A percentile compares a stretch with the other conserved stretches of the same genome.
Conservation (phyloP, 2,797 vertebrate genomes). For the Spheniscus humboldti region DNA sequence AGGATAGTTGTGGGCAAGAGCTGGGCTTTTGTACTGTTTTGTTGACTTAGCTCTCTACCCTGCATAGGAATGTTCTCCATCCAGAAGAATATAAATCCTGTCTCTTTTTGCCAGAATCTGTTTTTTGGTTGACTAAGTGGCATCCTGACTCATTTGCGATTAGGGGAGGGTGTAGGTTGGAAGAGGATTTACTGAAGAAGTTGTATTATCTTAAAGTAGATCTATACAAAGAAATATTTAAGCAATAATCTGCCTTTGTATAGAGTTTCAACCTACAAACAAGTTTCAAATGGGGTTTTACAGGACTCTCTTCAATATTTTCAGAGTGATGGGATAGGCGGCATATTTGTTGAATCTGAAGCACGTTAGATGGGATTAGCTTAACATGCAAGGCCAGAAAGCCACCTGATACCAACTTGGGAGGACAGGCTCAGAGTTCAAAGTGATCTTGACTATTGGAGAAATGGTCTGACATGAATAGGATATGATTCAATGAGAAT, state of each 20-base stretch:
- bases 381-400: not conserved
- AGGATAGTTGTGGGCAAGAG: conserved; percentile 7
- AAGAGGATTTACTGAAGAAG: conserved; percentile 46
- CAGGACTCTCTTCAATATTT: not conserved
- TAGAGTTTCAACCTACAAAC: not conserved
- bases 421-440: not conserved
- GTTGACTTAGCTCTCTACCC: conserved; percentile 58
- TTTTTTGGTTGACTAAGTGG: conserved; percentile 33
- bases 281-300: not conserved
- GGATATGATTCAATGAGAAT: not conserved
- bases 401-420: not conserved
- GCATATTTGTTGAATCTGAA: not conserved
- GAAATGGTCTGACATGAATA: not conserved
- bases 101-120: conserved; percentile 33
- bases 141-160: conserved; percentile 57
- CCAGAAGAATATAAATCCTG: conserved; percentile 27
- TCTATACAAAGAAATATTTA: conserved; percentile 36
- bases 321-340: not conserved
- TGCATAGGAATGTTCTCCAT: conserved; percentile 37
- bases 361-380: not conserved
- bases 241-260: conserved; percentile 38
- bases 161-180: conserved; percentile 10
- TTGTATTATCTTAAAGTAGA: conserved; percentile 40
- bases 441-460: not conserved
- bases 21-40: conserved; percentile 19